Evolutionary conservation across 2,888 invertebrate species (phyloP).

Genomic region (Argyra leucocephala): DNA sequence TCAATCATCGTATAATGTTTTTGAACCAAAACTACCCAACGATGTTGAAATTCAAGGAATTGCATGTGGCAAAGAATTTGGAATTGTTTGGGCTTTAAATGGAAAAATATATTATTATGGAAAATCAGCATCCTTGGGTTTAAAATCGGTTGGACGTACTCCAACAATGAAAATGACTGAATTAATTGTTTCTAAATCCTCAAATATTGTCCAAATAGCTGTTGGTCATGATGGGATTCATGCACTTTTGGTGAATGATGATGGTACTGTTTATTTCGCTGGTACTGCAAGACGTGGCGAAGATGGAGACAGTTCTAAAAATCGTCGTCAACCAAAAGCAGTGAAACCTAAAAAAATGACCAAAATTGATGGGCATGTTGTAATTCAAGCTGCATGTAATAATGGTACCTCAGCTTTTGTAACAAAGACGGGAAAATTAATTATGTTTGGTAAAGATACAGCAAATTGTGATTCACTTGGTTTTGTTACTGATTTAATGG

Average conservation of each 20-base stretch:
- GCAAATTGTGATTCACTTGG: constrained; percentile 69
- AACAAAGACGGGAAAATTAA: constrained; percentile 77
- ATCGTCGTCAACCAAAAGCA: constrained; percentile 77
- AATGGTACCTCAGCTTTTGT: constrained; percentile 90
- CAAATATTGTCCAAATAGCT: constrained; percentile 66
- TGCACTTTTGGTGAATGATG: constrained; percentile 81
- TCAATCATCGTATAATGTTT: constrained; percentile 48
- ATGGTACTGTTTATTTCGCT: constrained; percentile 78
- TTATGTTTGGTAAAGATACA: constrained; percentile 92
- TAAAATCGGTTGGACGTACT: constrained; percentile 51
- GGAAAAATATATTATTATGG: constrained; percentile 86
- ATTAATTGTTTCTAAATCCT: constrained; percentile 58
- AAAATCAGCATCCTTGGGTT: constrained; percentile 74
- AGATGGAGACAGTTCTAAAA: constrained; percentile 77
- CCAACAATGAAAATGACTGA: constrained; percentile 45
- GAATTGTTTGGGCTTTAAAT: constrained; percentile 67
- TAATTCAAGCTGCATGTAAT: constrained; percentile 81
- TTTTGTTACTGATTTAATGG: constrained; percentile 64
- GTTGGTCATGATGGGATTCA: constrained; percentile 92
- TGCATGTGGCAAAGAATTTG: constrained; percentile 83
- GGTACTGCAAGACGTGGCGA: constrained; percentile 81
- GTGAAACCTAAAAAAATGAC: constrained; percentile 86
- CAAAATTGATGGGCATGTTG: constrained; percentile 75
- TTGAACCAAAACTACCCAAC: constrained; percentile 51
- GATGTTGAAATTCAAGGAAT: constrained; percentile 74